Conservation (phyloP, 1,140 invertebrate genomes). For the Scaptomyza pallida region DNA sequence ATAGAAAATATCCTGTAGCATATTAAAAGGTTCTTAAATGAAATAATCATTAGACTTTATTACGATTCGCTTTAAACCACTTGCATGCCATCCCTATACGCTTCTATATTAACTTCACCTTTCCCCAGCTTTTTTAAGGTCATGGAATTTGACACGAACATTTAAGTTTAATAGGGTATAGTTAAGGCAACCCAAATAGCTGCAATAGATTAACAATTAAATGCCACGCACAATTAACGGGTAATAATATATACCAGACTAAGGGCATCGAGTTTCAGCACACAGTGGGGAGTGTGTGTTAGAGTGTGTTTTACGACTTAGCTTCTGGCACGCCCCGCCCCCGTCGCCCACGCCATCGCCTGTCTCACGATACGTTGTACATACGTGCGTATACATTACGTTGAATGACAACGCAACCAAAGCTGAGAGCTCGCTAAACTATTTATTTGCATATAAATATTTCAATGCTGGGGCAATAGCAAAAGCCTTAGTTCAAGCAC, state of each 20-base stretch:
- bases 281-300: slow-evolving; percentile 20
- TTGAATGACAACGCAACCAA: slow-evolving; percentile 59
- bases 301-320: slow-evolving; percentile 43
- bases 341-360: background rate
- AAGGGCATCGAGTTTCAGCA: slow-evolving; percentile 7
- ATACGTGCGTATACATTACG: slow-evolving; percentile 33
- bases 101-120: no score
- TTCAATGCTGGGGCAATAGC: slow-evolving; percentile 47
- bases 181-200: slow-evolving; percentile 1
- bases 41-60: no score
- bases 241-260: slow-evolving; percentile 61
- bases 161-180: slow-evolving; percentile 2
- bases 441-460: slow-evolving; percentile 82
- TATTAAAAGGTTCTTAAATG: no score
- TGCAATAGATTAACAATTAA: slow-evolving; percentile 77
- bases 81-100: no score
- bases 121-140: no score
- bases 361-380: background rate
- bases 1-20: no score
- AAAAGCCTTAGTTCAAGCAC: slow-evolving; percentile 28
- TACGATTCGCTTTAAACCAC: no score
- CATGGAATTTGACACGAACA: no score
- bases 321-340: slow-evolving; percentile 55
- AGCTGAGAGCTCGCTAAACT: slow-evolving; percentile 74
- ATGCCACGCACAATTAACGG: slow-evolving; percentile 75